Evolutionary conservation across 2,888 invertebrate genomes (phyloP).

Genomic region (Ophion ellenae): DNA sequence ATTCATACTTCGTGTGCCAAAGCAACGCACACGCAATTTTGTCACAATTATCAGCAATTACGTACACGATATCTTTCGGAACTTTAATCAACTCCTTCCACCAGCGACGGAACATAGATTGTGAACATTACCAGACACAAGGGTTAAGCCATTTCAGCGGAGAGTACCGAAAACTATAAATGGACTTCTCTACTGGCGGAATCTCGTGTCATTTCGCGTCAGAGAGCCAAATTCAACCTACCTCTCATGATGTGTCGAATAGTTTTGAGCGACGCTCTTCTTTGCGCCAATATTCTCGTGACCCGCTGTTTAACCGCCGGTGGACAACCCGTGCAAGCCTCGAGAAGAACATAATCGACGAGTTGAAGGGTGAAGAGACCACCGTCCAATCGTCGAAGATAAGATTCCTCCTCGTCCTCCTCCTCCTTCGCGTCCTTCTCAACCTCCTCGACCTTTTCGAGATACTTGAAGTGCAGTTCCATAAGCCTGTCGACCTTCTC

Average conservation of each 20-base stretch:
- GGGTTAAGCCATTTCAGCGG: no score
- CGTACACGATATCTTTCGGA: no score
- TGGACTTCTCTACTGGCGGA: no score
- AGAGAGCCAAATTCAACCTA: constrained; percentile 76
- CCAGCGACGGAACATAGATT: no score
- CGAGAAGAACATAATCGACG: constrained; percentile 94
- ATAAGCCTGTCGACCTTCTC: constrained; percentile 98
- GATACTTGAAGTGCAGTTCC: constrained; percentile 98
- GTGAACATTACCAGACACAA: no score
- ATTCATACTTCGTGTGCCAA: no score
- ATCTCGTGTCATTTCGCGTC: neutral
- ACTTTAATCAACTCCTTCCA: no score
- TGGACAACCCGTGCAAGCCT: constrained; percentile 90
- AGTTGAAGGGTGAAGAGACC: constrained; percentile 98
- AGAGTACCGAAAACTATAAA: no score
- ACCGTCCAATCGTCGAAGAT: constrained; percentile 94
- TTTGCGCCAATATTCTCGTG: constrained; percentile 93
- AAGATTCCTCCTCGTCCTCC: constrained; percentile 93
- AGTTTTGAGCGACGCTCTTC: constrained; percentile 96
- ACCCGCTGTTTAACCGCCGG: constrained; percentile 93
- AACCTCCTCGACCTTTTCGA: constrained; percentile 94
- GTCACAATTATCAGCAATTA: no score
- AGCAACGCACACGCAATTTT: no score
- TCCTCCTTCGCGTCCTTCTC: constrained; percentile 89
- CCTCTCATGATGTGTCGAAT: constrained; percentile 97